Evolutionary conservation across 2,888 invertebrate genomes (phyloP), one percentile per base, ranked within the genome.

Genomic region (Mesochorus sp.): DNA sequence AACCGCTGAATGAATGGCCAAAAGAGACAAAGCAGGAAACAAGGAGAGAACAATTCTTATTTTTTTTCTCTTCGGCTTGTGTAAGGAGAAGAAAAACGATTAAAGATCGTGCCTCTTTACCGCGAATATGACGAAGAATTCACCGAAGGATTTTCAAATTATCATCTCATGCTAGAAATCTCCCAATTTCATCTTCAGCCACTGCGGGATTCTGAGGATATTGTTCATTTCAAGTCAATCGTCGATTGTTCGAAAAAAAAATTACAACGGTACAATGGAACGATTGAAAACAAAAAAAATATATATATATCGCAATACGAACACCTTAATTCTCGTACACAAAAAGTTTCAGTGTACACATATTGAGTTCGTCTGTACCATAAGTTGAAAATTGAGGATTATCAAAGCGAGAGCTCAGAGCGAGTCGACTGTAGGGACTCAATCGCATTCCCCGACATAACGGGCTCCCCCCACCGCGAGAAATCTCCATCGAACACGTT

Each of bases 361-460:
- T n/a, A n/a, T n/a, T n/a, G n/a, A n/a, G n/a, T 42, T 64, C 31
- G 57, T 59, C 59, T 44, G 34, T 12, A 37, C 47, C 21, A 10
- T 19, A 26, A 21, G 44, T 39, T 57, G 28, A 10, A 26, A 14
- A 21, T 31, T 4, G 34, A 28, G 53, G n/a, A 61, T 55, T 55
- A 31, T 34, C 37, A 74, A 66, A 53, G 51, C 70, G 57, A 37
- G 53, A 71, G 71, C 67, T 68, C 64, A 21, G 55, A 61, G 47
- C 70, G 67, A 62, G 68, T 47, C 59, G 78, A 76, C 44, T 31
- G 75, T 77, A 53, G 80, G 61, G 34, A 59, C 71, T 67, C 71
- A 80, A 83, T 81, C 75, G 75, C 83, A 84, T 88, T 88, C 87
- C 84, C 84, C 75, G 76, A 82, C 84, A 86, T 87, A 88, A 88